A percentile compares a stretch with the other conserved stretches of the same genome.
Conservation (phyloP, 2,113 vertebrate genomes). For the Oenanthe oenanthe region DNA sequence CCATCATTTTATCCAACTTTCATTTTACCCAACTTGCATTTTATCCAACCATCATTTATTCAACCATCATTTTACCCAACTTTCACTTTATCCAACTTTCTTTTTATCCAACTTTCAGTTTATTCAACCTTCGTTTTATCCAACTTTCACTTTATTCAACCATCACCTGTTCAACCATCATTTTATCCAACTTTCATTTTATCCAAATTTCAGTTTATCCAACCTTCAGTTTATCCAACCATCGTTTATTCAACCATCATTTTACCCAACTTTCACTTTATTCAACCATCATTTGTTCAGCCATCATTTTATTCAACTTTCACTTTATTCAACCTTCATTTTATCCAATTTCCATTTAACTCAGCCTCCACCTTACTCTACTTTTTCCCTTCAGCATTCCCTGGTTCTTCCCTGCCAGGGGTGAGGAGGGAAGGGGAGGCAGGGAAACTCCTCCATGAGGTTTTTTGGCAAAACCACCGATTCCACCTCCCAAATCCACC, state of each 20-base stretch:
- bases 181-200: background rate
- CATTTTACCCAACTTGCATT: too few species aligned
- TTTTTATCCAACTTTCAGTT: too few species aligned
- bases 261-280: background rate
- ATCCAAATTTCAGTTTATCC: too few species aligned
- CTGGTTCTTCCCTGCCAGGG: background rate
- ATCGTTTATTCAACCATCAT: background rate
- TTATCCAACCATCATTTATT: too few species aligned
- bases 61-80: background rate
- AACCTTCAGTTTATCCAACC: background rate
- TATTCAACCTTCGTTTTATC: too few species aligned
- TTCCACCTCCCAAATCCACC: rapidly evolving
- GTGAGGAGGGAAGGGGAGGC: background rate
- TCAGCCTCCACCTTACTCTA: rapidly evolving
- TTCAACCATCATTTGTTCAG: too few species aligned
- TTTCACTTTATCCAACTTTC: too few species aligned
- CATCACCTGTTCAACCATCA: too few species aligned
- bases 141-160: rapidly evolving
- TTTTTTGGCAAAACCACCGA: background rate
- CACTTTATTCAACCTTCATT: rapidly evolving
- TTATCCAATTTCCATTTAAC: background rate
- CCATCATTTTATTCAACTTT: background rate
- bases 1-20: background rate
- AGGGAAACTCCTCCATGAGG: rapidly evolving
- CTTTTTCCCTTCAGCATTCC: rapidly evolving